A percentile compares a stretch with the other conserved stretches of the same genome.
Evolutionary conservation across 2,888 invertebrate genomes (phyloP).

Genomic region (Lasioglossum oenotherae): DNA sequence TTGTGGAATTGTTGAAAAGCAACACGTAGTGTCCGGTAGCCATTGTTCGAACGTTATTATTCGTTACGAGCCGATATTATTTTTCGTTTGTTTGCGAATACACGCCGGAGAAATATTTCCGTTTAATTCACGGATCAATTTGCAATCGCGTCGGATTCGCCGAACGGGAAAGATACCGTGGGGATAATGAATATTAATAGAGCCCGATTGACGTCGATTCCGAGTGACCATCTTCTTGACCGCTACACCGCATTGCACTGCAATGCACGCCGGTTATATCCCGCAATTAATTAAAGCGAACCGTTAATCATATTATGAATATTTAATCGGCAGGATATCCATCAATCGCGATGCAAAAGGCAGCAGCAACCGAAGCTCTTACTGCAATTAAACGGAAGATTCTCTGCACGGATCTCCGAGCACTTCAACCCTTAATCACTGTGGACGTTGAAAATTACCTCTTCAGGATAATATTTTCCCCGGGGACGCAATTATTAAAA

Average conservation of each 20-base stretch:
- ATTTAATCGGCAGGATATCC: neutral
- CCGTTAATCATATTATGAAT: constrained; percentile 8
- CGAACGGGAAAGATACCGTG: neutral
- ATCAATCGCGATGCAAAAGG: neutral
- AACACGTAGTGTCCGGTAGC: neutral
- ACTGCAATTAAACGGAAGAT: neutral
- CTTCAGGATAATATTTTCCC: neutral
- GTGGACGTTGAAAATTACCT: neutral
- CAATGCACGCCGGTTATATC: neutral
- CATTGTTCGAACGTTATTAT: neutral
- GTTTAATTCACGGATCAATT: neutral
- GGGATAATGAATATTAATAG: neutral
- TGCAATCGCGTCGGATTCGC: neutral
- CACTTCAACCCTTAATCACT: neutral
- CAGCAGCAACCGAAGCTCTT: neutral
- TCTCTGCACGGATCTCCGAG: neutral
- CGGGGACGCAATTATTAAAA: neutral
- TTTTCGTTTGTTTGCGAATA: neutral
- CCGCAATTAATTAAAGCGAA: constrained; percentile 16
- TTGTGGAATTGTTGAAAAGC: neutral
- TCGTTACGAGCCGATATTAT: neutral
- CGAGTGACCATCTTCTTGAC: neutral
- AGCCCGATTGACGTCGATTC: neutral
- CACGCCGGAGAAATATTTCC: too few species aligned
- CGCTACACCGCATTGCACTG: neutral